Evolutionary conservation across 2,888 invertebrate genomes (phyloP).

Genomic region (Lepeophtheirus nordmannii): DNA sequence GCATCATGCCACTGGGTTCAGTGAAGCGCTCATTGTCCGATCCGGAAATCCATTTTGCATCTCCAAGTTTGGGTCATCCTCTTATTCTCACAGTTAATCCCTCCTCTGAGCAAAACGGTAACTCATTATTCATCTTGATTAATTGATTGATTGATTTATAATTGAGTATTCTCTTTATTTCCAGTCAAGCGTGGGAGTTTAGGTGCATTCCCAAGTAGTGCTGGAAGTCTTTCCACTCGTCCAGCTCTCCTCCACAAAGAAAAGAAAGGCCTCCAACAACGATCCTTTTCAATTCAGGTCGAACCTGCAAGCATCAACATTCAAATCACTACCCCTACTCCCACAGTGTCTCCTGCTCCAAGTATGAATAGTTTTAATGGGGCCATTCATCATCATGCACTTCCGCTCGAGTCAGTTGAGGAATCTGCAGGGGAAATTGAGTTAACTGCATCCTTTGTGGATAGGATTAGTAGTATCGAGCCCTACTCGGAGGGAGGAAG

Average conservation of each 20-base stretch:
- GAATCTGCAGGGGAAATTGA: background rate
- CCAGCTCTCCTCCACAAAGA: background rate
- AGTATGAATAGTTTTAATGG: slow-evolving; percentile 18
- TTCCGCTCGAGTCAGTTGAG: background rate
- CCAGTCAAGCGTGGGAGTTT: background rate
- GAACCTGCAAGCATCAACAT: slow-evolving; percentile 11
- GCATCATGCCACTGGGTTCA: background rate
- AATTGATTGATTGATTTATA: too few species aligned
- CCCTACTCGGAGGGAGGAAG: too few species aligned
- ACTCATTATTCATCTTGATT: too few species aligned
- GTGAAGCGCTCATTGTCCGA: slow-evolving; percentile 23
- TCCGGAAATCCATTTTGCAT: slow-evolving; percentile 22
- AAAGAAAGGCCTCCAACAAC: slow-evolving; percentile 7
- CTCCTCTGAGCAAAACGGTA: slow-evolving; percentile 11
- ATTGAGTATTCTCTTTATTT: background rate
- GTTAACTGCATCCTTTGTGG: too few species aligned
- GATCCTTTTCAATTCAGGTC: slow-evolving; percentile 13
- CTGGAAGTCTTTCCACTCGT: background rate
- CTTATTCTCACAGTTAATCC: slow-evolving; percentile 20
- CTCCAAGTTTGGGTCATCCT: background rate
- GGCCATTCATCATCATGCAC: too few species aligned
- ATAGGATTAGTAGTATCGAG: too few species aligned
- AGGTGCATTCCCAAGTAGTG: background rate
- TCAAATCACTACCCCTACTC: slow-evolving; percentile 21
- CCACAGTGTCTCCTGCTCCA: slow-evolving; percentile 19